A percentile compares a stretch with the other conserved stretches of the same genome.
phyloP scores from a whole-genome alignment of 2,797 vertebrate genomes.

The Poeciliopsis gracilis region DNA sequence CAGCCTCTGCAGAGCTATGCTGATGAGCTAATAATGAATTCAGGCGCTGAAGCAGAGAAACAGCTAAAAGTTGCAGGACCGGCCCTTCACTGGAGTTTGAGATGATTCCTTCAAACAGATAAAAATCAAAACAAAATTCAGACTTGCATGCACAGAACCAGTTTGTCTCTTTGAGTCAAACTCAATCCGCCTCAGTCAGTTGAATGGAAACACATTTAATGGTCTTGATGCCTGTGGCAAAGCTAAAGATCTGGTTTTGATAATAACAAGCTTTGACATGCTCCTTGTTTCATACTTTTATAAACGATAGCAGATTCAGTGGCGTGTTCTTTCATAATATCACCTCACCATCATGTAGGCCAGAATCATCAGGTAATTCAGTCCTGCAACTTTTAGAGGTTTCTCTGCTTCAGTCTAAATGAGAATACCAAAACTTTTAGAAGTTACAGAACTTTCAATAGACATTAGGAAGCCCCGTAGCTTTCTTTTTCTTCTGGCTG shows the following conservation, averaged over 20 bases:
- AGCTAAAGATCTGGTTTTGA: slow-evolving; percentile 52
- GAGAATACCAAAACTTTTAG: neutral
- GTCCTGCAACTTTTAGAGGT: too few relatives aligned
- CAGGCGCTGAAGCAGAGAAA: too few relatives aligned
- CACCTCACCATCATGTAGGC: neutral
- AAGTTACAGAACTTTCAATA: neutral
- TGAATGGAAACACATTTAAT: slow-evolving; percentile 46
- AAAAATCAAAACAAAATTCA: neutral
- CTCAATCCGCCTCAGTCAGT: neutral
- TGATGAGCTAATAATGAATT: too few relatives aligned
- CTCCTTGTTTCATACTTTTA: neutral
- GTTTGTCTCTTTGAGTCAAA: neutral
- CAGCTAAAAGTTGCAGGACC: too few relatives aligned
- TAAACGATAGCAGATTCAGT: too few relatives aligned
- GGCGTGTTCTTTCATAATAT: neutral
- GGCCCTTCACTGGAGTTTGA: too few relatives aligned
- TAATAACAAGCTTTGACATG: slow-evolving; percentile 33
- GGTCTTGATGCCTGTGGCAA: slow-evolving; percentile 44
- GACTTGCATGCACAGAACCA: neutral
- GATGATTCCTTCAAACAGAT: neutral
- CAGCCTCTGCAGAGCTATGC: too few relatives aligned
- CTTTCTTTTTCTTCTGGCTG: neutral
- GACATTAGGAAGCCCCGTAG: neutral
- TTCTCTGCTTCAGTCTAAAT: neutral
- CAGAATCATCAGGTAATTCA: neutral